Evolutionary conservation across 2,113 vertebrate species (phyloP).

Genomic region (Caretta caretta): DNA sequence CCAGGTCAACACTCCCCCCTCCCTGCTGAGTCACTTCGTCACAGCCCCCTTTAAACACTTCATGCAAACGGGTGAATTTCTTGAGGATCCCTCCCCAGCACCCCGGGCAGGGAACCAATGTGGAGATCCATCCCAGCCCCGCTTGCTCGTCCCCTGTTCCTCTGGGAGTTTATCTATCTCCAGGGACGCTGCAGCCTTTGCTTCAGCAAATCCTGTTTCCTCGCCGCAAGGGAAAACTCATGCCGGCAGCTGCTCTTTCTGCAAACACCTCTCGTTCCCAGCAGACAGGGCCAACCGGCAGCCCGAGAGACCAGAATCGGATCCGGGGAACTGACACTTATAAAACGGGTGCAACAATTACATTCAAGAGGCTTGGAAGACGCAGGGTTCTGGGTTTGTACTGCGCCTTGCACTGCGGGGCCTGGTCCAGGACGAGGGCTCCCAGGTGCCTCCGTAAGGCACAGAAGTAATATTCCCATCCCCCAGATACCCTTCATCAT

Average conservation of each 20-base stretch:
- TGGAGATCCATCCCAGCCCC: too few relatives aligned
- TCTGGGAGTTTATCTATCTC: neutral
- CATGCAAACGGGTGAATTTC: neutral
- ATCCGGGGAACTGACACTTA: neutral
- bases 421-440: too few relatives aligned
- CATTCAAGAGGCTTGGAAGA: neutral
- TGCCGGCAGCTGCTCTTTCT: neutral
- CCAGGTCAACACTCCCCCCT: too few relatives aligned
- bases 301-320: neutral
- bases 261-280: neutral
- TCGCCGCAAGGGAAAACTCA: neutral
- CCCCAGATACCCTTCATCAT: too few relatives aligned
- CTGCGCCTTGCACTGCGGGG: neutral
- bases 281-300: neutral
- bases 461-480: too few relatives aligned
- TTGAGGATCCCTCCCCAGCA: neutral
- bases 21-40: too few relatives aligned
- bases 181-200: neutral
- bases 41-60: too few relatives aligned
- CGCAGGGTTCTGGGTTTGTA: neutral
- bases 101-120: neutral
- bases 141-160: too few relatives aligned
- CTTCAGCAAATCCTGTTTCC: neutral
- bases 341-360: neutral
- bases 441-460: too few relatives aligned